A percentile compares a stretch with the other conserved stretches of the same genome.
phyloP scores from a whole-genome alignment of 2,113 vertebrate species.

The Dasyprocta punctata region DNA sequence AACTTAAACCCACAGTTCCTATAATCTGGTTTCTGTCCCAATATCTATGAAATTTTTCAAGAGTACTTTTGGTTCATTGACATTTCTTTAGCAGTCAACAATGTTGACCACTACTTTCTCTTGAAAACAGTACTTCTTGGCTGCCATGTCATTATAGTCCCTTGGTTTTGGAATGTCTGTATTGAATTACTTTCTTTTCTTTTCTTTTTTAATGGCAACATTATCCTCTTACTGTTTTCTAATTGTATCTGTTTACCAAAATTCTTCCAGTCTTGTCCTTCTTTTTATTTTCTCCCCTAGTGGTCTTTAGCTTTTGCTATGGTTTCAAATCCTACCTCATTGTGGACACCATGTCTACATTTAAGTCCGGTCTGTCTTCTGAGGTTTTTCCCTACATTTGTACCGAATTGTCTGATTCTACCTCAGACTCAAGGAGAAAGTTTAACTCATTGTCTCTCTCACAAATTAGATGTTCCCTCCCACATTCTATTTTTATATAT shows the following conservation, averaged over 20 bases:
- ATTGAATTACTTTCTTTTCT: neutral
- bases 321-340: constrained; percentile 12
- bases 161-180: constrained; percentile 1
- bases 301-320: neutral
- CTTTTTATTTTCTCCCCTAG: neutral
- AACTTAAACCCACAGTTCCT: neutral
- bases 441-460: constrained; percentile 42
- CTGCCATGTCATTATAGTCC: neutral
- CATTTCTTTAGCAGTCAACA: neutral
- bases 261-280: neutral
- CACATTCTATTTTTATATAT: constrained; percentile 54
- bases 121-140: constrained; percentile 27
- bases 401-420: neutral
- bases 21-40: neutral
- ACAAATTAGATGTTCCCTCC: constrained; percentile 49
- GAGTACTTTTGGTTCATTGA: constrained; percentile 4
- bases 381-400: neutral
- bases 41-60: constrained; percentile 14
- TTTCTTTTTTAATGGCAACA: constrained; percentile 21
- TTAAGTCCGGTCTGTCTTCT: constrained; percentile 23
- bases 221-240: neutral
- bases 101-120: neutral
- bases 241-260: neutral
- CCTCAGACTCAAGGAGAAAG: constrained; percentile 46
- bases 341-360: neutral